phyloP scores from a whole-genome alignment of 2,888 invertebrate genomes.

The Cremastinae sp. region DNA sequence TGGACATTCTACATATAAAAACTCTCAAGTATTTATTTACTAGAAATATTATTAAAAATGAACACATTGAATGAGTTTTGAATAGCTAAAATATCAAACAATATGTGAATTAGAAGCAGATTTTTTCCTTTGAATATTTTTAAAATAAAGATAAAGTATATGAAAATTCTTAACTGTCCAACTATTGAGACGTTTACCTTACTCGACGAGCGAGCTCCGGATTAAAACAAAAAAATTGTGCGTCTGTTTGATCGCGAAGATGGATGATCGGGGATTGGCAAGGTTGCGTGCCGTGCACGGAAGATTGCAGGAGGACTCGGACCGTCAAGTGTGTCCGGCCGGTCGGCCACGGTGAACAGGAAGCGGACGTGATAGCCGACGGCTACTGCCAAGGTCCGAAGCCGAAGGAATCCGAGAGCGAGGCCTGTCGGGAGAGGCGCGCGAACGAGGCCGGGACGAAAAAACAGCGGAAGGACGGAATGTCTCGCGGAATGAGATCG shows the following conservation, averaged over 20 bases:
- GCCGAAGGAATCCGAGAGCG: conserved; percentile 71
- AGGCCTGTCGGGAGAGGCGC: conserved; percentile 63
- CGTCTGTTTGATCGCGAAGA: conserved; percentile 63
- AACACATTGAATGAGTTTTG: too few relatives aligned
- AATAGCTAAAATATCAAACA: too few relatives aligned
- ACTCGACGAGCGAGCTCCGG: too few relatives aligned
- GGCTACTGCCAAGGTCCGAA: conserved; percentile 73
- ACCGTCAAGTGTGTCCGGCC: conserved; percentile 76
- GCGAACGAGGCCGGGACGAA: conserved; percentile 39
- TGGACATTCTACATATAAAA: too few relatives aligned
- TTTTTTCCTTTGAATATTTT: too few relatives aligned
- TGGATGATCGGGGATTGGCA: conserved; percentile 79
- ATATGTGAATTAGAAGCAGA: too few relatives aligned
- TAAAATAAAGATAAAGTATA: too few relatives aligned
- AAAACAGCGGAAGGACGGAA: conserved; percentile 3
- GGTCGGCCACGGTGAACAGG: conserved; percentile 76
- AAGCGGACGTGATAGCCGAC: conserved; percentile 74
- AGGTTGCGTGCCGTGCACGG: conserved; percentile 72
- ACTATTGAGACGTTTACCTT: too few relatives aligned
- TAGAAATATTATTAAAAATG: too few relatives aligned
- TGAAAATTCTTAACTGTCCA: too few relatives aligned
- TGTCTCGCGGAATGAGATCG: conserved; percentile 1
- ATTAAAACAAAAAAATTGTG: not conserved
- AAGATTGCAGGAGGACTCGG: conserved; percentile 68
- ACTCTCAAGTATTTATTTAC: too few relatives aligned